Conservation (phyloP, 2,797 vertebrate genomes). For the Sylvia borin region DNA sequence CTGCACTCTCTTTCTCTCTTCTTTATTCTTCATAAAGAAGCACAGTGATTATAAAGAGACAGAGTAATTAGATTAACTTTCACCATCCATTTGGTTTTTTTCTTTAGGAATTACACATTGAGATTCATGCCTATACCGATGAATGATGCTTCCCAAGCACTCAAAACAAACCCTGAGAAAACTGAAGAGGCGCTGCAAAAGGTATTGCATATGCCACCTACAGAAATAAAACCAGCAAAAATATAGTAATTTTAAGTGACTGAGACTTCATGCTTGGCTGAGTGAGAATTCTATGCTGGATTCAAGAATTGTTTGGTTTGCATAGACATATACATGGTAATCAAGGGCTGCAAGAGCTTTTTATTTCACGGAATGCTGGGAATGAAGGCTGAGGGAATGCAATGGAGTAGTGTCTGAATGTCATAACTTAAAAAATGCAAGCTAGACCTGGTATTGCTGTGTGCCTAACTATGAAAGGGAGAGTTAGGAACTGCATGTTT, state of each 20-base stretch:
- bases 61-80: neutral
- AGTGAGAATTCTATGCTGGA: neutral
- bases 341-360: neutral
- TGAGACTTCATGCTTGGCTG: neutral
- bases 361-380: neutral
- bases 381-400: neutral
- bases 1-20: neutral
- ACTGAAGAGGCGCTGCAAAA: conserved; percentile 95
- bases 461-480: neutral
- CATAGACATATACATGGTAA: neutral
- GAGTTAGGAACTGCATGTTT: neutral
- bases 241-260: neutral
- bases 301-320: neutral
- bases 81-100: neutral
- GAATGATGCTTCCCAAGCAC: conserved; percentile 94
- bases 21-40: neutral
- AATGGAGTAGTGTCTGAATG: neutral
- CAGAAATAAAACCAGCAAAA: neutral
- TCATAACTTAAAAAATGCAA: neutral
- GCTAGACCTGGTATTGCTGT: neutral
- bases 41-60: neutral
- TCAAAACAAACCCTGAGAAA: conserved; percentile 95
- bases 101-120: conserved; percentile 90
- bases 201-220: conserved; percentile 73
- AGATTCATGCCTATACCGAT: conserved; percentile 98